Evolutionary conservation across 1,140 invertebrate species (phyloP), one percentile per base, ranked within the genome.

Genomic region (Agrypnia vestita): DNA sequence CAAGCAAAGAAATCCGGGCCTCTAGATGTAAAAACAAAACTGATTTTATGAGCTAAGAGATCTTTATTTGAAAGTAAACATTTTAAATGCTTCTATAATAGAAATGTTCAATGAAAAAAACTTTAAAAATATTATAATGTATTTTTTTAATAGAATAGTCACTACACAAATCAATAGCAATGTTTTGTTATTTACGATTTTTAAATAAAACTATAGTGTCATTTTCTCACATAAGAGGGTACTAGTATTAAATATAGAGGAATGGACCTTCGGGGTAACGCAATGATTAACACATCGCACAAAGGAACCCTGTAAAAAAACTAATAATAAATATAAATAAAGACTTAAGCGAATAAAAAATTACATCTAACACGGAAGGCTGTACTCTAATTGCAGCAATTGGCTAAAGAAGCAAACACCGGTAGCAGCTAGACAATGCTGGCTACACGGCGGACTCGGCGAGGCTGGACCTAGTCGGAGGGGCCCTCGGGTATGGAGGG

Each of bases 401-500:
- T 46, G 67, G 47, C 62, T 67, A 67, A 67, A 67, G 13, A 67
- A 44, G 62, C 21, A 35, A 35, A 35, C 25, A 35, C 25, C 25
- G 6, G 25, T 35, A n/a, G 62, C 62, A 25, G 62, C 25, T 15
- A 67, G 62, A 44, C n/a, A 15, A 7, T 46, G n/a, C 35, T 25
- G 62, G n/a, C 25, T 35, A 35, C 25, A 35, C 6, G 6, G 49
- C 11, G 49, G 8, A 12, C 11, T 0, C 15, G 15, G 46, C 15
- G 25, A 21, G 19, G 17, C 15, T 3, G 47, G 46, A 59, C 51
- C 47, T 69, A 77, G 46, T 77, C 75, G 0, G 79, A 44, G 4
- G 74, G 56, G 0, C 80, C 76, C 56, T 83, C 82, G 8, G 82
- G 82, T 25, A 83, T 83, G 21, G 80, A 71, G 19, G 82, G 76